phyloP scores from a whole-genome alignment of 2,113 vertebrate species.

The Rhadina sibilatrix region DNA sequence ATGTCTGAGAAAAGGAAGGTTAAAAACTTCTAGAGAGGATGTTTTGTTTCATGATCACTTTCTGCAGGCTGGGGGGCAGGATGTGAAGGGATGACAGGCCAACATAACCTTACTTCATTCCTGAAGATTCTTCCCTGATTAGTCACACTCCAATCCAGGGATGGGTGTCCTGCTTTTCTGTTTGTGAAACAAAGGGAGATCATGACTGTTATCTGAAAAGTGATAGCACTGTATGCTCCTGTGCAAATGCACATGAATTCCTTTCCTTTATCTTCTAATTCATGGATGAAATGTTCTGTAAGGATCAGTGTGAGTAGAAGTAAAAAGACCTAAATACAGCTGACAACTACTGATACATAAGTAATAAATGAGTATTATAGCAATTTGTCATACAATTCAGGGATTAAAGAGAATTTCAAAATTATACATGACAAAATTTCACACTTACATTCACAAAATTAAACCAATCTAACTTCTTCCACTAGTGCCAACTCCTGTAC shows the following conservation, averaged over 20 bases:
- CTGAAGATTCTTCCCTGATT: background rate
- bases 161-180: background rate
- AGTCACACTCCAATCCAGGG: background rate
- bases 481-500: background rate
- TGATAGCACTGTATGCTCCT: background rate
- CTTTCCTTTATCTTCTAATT: background rate
- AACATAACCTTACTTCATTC: background rate
- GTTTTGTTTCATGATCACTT: background rate
- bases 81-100: background rate
- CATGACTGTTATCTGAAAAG: background rate
- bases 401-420: background rate
- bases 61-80: background rate
- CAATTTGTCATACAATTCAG: background rate
- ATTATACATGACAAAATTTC: background rate
- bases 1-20: background rate
- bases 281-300: background rate
- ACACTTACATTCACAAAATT: background rate
- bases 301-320: background rate
- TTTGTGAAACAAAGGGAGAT: background rate
- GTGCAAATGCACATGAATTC: background rate
- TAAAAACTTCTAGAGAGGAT: background rate
- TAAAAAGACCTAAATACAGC: background rate
- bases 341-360: background rate
- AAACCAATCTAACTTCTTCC: background rate
- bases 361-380: background rate